phyloP scores from a whole-genome alignment of 2,113 vertebrate species.

The Erpornis zantholeuca region DNA sequence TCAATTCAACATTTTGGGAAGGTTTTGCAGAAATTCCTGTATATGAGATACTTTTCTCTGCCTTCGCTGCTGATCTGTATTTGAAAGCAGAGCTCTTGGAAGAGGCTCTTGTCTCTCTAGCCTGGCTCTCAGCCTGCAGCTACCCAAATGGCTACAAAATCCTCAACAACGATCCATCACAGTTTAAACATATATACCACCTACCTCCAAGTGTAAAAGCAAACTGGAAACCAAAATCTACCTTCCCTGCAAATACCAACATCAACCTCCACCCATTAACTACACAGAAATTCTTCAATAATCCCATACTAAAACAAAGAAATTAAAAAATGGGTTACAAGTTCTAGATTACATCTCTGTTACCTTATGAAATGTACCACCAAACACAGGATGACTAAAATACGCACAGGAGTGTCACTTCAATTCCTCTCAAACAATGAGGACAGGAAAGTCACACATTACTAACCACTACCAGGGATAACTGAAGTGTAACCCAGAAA shows the following conservation, averaged over 20 bases:
- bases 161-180: rapidly evolving
- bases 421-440: neutral
- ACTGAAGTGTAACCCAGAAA: neutral
- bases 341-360: neutral
- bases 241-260: neutral
- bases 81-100: neutral
- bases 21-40: neutral
- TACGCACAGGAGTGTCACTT: neutral
- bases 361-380: neutral
- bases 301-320: neutral
- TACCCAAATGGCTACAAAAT: neutral
- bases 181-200: neutral
- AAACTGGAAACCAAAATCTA: neutral
- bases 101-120: neutral
- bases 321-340: neutral
- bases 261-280: neutral
- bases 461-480: neutral
- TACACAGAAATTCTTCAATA: neutral
- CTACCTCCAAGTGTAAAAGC: neutral
- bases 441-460: neutral
- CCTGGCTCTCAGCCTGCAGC: neutral
- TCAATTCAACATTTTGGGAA: neutral
- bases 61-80: neutral
- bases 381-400: neutral
- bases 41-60: neutral